Base-by-base conservation (phyloP, 2,888 invertebrate genomes). In the Drosophila heteroneura region DNA sequence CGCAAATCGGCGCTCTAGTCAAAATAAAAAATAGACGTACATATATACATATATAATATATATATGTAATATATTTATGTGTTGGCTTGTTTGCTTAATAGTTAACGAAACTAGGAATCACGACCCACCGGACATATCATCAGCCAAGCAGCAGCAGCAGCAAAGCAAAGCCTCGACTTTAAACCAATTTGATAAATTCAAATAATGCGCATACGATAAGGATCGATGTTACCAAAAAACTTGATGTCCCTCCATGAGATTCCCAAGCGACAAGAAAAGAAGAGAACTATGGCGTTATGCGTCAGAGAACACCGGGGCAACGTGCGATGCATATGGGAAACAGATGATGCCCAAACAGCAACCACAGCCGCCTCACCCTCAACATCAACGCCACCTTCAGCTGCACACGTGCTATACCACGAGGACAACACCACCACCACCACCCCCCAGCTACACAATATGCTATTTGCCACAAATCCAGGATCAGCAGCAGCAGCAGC, bases 191-290 rank as follows among this genome's bases (percentile, higher is more conserved):
- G 82, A 90, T 86, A 85, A 85, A 87, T 89, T 91, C 91, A 91
- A 90, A 93, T 92, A 93, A 93, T 93, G 94, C 91, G 84, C 91
- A 92, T 92, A 92, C 91, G 92, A 91, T 93, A 93, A 89, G 91
- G 91, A 93, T 94, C 92, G 92, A 94, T 93, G 94, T 93, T 93
- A 93, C 93, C 93, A 93, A 92, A 91, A 93, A 91, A 93, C 91
- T 93, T 93, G 91, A 92, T 92, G 93, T 92, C 92, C 92, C 92
- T 93, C 93, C 93, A 93, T 93, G 94, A 92, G 92, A 92, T 93
- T 93, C 93, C 92, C 89, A 93, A 92, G 89, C 90, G 92, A 93
- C 89, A 92, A 92, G 89, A 92, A 92, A 91, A 90, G 85, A 91
- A 90, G 85, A 93, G 92, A 91, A 91, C 91, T 93, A 94, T 94